phyloP scores from a whole-genome alignment of 1,140 invertebrate genomes.

The Cotesia vestalis region DNA sequence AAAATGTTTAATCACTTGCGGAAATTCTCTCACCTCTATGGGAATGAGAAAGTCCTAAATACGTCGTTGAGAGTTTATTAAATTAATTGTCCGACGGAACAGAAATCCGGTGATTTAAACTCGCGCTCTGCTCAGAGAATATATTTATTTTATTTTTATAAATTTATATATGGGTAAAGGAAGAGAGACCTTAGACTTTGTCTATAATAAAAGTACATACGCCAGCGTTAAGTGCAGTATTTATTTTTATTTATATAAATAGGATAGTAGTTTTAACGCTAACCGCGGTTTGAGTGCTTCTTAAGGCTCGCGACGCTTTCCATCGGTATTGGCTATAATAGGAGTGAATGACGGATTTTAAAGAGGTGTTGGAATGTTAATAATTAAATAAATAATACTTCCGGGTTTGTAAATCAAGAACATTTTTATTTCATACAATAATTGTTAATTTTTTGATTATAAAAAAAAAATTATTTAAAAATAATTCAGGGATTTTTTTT shows the following conservation, averaged over 20 bases:
- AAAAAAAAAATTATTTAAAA: too few relatives aligned
- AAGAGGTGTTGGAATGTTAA: too few relatives aligned
- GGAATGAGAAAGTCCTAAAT: slow-evolving; percentile 54
- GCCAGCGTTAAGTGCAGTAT: not conserved
- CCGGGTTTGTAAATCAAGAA: not conserved
- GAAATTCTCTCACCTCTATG: slow-evolving; percentile 38
- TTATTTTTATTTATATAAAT: slow-evolving; percentile 9
- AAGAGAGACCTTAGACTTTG: slow-evolving; percentile 23
- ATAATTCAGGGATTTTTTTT: too few relatives aligned
- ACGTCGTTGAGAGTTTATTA: slow-evolving; percentile 44
- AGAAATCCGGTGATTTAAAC: slow-evolving; percentile 17
- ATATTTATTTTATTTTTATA: too few relatives aligned
- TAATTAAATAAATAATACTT: too few relatives aligned
- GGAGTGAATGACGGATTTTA: slow-evolving; percentile 12
- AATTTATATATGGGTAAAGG: slow-evolving; percentile 40
- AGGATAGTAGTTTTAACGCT: not conserved
- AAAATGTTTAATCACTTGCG: slow-evolving; percentile 21
- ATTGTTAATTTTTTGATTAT: not conserved
- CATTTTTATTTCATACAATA: slow-evolving; percentile 2
- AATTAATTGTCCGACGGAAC: slow-evolving; percentile 49
- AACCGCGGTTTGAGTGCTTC: not conserved
- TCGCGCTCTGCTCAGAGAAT: too few relatives aligned
- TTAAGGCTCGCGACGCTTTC: slow-evolving; percentile 17
- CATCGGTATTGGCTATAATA: slow-evolving; percentile 20
- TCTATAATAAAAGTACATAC: not conserved